Evolutionary conservation across 2,113 vertebrate species (phyloP).

Genomic region (Ailuropoda melanoleuca): DNA sequence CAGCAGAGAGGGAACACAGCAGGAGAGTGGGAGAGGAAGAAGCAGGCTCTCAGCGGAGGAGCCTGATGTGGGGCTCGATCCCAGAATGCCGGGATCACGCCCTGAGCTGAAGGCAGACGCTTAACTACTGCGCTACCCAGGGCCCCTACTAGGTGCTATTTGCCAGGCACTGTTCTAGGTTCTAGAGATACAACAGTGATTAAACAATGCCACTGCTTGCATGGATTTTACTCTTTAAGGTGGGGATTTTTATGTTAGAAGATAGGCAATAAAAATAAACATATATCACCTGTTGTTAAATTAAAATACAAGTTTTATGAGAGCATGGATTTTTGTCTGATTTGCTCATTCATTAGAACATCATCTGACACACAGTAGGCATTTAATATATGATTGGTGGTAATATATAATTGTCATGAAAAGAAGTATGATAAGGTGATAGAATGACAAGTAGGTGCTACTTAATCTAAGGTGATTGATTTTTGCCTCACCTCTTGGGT

Average conservation of each 20-base stretch:
- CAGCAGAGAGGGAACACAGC: no score
- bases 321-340: not conserved
- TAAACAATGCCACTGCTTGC: not conserved
- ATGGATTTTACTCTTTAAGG: not conserved
- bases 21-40: no score
- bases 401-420: not conserved
- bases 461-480: not conserved
- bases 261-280: not conserved
- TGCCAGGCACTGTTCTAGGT: not conserved
- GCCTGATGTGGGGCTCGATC: no score
- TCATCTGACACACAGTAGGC: not conserved
- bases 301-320: not conserved
- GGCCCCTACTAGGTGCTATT: no score
- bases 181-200: not conserved
- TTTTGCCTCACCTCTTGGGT: not conserved
- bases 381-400: not conserved
- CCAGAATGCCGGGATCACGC: no score
- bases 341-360: not conserved
- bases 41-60: no score
- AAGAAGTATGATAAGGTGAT: not conserved
- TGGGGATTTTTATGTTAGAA: not conserved
- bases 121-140: no score
- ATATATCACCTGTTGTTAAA: not conserved
- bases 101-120: no score
- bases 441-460: not conserved